phyloP scores from a whole-genome alignment of 2,888 invertebrate species.

The Hirtodrosophila duncani region DNA sequence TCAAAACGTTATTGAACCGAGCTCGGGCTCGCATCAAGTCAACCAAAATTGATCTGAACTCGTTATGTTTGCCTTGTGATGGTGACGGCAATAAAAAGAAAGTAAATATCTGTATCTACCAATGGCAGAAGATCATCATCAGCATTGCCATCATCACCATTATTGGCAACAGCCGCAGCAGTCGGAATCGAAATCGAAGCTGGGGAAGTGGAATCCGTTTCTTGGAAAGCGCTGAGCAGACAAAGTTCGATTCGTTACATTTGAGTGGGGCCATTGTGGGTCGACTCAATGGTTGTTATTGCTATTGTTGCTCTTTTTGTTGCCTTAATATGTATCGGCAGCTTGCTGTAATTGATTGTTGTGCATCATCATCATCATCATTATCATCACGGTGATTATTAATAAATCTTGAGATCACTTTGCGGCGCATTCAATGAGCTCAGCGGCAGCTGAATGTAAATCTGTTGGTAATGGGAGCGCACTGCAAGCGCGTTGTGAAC shows the following conservation, averaged over 20 bases:
- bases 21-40: slow-evolving; percentile 48
- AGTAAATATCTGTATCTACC: slow-evolving; percentile 70
- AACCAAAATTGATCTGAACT: slow-evolving; percentile 73
- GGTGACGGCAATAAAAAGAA: slow-evolving; percentile 69
- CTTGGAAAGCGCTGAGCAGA: slow-evolving; percentile 48
- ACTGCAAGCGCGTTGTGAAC: slow-evolving; percentile 9
- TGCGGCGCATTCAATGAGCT: slow-evolving; percentile 35
- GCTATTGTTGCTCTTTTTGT: slow-evolving; percentile 11
- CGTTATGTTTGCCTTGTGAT: slow-evolving; percentile 58
- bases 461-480: no score
- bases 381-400: slow-evolving; percentile 14
- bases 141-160: slow-evolving; percentile 3
- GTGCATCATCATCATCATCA: slow-evolving; percentile 57
- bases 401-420: slow-evolving; percentile 14
- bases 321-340: slow-evolving; percentile 40
- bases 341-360: slow-evolving; percentile 70
- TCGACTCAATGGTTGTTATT: slow-evolving; percentile 30
- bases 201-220: slow-evolving; percentile 14
- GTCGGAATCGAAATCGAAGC: slow-evolving; percentile 8
- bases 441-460: no score
- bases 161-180: slow-evolving; percentile 8
- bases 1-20: slow-evolving; percentile 56
- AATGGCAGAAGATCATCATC: slow-evolving; percentile 48
- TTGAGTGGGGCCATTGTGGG: slow-evolving; percentile 43
- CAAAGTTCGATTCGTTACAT: slow-evolving; percentile 55